Evolutionary conservation across 2,888 invertebrate species (phyloP).

Genomic region (Conus canariensis): DNA sequence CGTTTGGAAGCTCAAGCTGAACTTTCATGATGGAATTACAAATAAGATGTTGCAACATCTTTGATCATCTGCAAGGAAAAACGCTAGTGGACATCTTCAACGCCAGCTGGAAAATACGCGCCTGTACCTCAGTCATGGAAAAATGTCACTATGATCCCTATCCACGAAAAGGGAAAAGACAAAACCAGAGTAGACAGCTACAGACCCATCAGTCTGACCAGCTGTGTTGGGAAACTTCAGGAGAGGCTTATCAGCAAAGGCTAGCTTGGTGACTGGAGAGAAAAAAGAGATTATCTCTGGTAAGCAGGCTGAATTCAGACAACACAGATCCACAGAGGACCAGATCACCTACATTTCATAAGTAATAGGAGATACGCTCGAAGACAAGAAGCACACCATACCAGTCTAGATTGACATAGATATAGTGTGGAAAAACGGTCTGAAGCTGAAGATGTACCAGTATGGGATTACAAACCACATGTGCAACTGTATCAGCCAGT

Average conservation of each 20-base stretch:
- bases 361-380: background rate
- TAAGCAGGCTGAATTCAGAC: background rate
- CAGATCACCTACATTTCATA: conserved; percentile 25
- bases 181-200: background rate
- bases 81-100: no score
- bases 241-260: background rate
- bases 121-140: no score
- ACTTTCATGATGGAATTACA: no score
- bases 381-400: background rate
- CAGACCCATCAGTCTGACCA: background rate
- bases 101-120: no score
- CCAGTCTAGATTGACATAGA: background rate
- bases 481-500: no score
- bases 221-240: background rate
- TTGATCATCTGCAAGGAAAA: no score
- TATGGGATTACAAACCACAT: background rate
- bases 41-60: no score
- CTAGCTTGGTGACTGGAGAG: background rate
- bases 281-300: background rate
- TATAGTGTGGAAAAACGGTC: background rate
- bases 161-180: conserved; percentile 36
- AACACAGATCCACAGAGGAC: conserved; percentile 11
- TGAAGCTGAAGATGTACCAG: background rate
- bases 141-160: background rate
- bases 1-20: no score